Evolutionary conservation across 2,113 vertebrate species (phyloP).

Genomic region (Malurus alboscapulatus): DNA sequence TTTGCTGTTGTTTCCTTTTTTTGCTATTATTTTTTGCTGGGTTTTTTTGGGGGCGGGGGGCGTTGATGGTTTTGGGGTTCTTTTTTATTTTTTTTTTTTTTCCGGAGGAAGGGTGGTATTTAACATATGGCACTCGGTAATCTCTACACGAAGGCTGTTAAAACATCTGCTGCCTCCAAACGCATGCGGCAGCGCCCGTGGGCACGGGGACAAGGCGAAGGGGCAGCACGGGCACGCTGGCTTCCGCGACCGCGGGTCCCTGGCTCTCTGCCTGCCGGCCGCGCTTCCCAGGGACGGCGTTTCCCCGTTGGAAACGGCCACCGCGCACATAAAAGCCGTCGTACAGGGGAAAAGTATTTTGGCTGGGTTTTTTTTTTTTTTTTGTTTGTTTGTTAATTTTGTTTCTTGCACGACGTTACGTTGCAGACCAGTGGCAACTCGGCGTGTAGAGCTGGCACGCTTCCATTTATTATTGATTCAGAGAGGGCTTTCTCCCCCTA

Average conservation of each 20-base stretch:
- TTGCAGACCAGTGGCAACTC: background rate
- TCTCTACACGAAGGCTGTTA: slow-evolving; percentile 20
- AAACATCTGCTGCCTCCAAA: slow-evolving; percentile 29
- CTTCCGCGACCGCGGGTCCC: background rate
- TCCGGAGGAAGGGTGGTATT: background rate
- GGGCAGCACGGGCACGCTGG: background rate
- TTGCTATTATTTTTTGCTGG: background rate
- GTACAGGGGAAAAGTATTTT: background rate
- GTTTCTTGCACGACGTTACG: background rate
- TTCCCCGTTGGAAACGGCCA: background rate
- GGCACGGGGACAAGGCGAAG: background rate
- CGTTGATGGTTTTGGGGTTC: background rate
- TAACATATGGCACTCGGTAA: slow-evolving; percentile 53
- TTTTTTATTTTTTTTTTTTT: background rate
- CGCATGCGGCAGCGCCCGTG: background rate
- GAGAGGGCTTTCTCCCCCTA: background rate
- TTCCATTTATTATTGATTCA: background rate
- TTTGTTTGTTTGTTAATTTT: too few relatives aligned
- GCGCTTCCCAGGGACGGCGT: background rate
- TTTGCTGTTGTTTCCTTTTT: background rate
- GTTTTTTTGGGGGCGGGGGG: too few relatives aligned
- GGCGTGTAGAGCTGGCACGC: background rate
- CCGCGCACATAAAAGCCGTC: background rate
- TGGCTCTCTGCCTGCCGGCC: background rate
- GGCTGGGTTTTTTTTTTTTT: background rate